Base-by-base conservation (phyloP, 2,113 vertebrate genomes). In the Syngnathoides biaculeatus region DNA sequence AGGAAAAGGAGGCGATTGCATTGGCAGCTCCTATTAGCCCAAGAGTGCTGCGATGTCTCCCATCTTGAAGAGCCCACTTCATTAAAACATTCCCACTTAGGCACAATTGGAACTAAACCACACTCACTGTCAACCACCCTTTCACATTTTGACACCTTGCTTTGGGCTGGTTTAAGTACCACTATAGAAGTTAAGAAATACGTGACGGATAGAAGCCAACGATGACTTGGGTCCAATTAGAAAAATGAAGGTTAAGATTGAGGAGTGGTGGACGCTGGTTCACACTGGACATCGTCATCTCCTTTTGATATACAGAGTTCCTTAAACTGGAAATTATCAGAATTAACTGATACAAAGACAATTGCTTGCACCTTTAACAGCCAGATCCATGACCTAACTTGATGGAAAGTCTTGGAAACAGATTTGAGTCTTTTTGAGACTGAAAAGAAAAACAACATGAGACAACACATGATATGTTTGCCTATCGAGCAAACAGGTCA, bases 21-120 rank as follows among this genome's bases (percentile, higher is more conserved):
- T 91, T 94, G 93, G 92, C 93, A 93, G 92, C 85, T 92, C 92
- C 92, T 90, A 93, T 95, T 94, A 95, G 90, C 86, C 89, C 85
- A 87, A 67, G 80, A 86, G 89, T 89, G 85, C 89, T 81, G 88
- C 87, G 83, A 83, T 80, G 81, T 86, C 69, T 45, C 88, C 78
- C 71, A 82, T 91, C 83, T 90, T 76, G 73, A 75, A 74, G 75
- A 82, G 59, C 64, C 61, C 67, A 85, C 92, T 94, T 93, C 87
- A 91, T 93, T 93, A 90, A 84, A 79, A 89, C 79, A 92, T 80
- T 89, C 90, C 85, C 83, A 92, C 90, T 74, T 92, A 90, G 89
- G 86, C 90, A 87, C 91, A 89, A 88, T 82, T 82, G 89, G 86
- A 86, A 83, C 87, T 84, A 84, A 57, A 19, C 55, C 27, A n/a